Evolutionary conservation across 2,888 invertebrate genomes (phyloP).

Genomic region (Allophyes oxyacanthae): DNA sequence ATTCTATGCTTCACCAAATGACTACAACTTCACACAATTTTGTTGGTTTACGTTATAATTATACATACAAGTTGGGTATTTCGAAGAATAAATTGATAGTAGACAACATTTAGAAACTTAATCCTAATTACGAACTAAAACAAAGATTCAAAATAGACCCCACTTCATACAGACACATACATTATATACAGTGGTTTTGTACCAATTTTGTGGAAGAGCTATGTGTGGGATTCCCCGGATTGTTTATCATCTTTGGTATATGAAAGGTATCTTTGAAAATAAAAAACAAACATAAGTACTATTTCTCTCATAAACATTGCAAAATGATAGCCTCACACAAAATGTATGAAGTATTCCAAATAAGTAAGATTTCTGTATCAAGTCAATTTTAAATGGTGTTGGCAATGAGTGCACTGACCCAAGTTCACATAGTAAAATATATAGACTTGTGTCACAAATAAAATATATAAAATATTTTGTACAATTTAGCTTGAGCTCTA

Average conservation of each 20-base stretch:
- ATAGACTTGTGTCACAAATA: conserved; percentile 33
- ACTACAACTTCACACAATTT: conserved; percentile 15
- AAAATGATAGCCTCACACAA: conserved; percentile 13
- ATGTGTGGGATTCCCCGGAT: conserved; percentile 27
- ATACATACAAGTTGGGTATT: conserved; percentile 1
- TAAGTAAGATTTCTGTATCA: not conserved
- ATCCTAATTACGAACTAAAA: conserved; percentile 43
- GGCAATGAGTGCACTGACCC: conserved; percentile 20
- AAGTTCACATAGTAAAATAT: conserved; percentile 26
- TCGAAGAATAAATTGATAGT: conserved; percentile 57
- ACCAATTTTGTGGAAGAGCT: conserved; percentile 39
- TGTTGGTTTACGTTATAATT: conserved; percentile 9
- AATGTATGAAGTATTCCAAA: conserved; percentile 13
- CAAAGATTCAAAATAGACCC: conserved; percentile 48
- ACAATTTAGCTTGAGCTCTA: conserved; percentile 48
- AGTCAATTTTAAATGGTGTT: conserved; percentile 16
- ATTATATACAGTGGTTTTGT: conserved; percentile 48
- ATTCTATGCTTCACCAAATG: conserved; percentile 40
- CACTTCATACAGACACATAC: conserved; percentile 43
- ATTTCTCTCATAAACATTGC: conserved; percentile 15
- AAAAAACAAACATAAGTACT: conserved; percentile 39
- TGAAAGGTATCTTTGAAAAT: conserved; percentile 38
- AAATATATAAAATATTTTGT: conserved; percentile 37
- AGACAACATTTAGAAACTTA: conserved; percentile 55
- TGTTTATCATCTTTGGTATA: conserved; percentile 50